phyloP scores from a whole-genome alignment of 2,888 invertebrate species.

The Brachypalpus laphriformis region DNA sequence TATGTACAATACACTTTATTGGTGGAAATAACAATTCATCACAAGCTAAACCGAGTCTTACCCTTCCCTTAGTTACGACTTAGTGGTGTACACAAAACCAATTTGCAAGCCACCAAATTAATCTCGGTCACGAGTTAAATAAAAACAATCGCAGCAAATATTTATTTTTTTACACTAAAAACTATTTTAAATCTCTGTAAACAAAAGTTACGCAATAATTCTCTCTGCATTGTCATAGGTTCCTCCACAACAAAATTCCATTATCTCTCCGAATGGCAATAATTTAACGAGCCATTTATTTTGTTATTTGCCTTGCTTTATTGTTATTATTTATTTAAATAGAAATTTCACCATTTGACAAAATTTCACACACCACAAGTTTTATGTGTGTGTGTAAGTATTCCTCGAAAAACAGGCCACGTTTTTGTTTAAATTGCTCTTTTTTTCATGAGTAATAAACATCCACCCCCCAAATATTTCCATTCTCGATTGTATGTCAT shows the following conservation, averaged over 20 bases:
- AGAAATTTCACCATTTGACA: constrained; percentile 20
- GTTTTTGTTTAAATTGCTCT: background rate
- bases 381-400: background rate
- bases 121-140: background rate
- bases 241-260: background rate
- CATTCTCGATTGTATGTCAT: constrained; percentile 25
- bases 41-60: too few relatives aligned
- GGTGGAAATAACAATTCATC: too few relatives aligned
- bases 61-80: too few relatives aligned
- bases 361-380: background rate
- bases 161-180: background rate
- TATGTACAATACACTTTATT: too few relatives aligned
- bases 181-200: background rate
- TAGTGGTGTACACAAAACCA: too few relatives aligned
- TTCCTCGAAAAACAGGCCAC: background rate
- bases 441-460: background rate
- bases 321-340: constrained; percentile 17
- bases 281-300: background rate
- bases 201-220: background rate
- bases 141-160: background rate
- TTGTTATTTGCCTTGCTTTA: background rate
- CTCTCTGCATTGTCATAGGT: background rate
- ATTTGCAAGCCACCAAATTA: background rate
- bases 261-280: background rate
- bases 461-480: constrained; percentile 13